Evolutionary conservation across 2,113 vertebrate genomes (phyloP), one percentile per base, ranked within the genome.

Genomic region (Pedetes capensis): DNA sequence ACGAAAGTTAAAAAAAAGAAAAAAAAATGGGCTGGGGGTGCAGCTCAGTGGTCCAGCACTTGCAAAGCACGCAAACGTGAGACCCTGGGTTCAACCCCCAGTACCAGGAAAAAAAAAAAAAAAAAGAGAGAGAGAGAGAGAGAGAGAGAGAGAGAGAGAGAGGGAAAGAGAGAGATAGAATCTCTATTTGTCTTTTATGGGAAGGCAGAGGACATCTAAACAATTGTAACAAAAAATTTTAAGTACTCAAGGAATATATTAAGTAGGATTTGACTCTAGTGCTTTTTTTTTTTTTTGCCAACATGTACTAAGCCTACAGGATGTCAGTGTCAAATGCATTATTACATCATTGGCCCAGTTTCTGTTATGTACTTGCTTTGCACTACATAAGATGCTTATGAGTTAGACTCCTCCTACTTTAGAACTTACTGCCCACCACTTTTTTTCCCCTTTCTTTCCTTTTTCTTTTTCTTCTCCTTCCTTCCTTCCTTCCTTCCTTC

Each of bases 261-360:
- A 85, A 85, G 34, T 5, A 59, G 61, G 55, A 37, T 86, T 90
- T 94, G n/a, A 80, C 23, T 10, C 13, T 17, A 53, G 29, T 63
- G 29, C 61, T 2, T 55, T 53, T 87, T 82, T 29, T 44, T 2
- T 55, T 53, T 87, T 82, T 29, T 44, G 55, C 34, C 18, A 72
- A 42, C 37, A 49, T 34, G 57, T 27, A 81, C 47, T 29, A 57
- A 71, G n/a, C 39, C 49, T 47, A 51, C 20, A 79, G 47, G 55
- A 39, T 47, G 42, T 63, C 14, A 51, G 66, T 42, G 42, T 91
- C 82, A 78, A 66, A 68, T 13, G 69, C 87, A 74, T 44, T 81
- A 69, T 94, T 59, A 89, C 74, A 71, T 74, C 89, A 94, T 4
- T 20, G 84, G 86, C 37, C 27, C 61, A 87, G 53, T 87, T 92